These are phyloP conservation scores for Lepetodrilus schrolli DNA, from an alignment of 2,888 invertebrate genomes.

Conservation along the genomic window DNA sequence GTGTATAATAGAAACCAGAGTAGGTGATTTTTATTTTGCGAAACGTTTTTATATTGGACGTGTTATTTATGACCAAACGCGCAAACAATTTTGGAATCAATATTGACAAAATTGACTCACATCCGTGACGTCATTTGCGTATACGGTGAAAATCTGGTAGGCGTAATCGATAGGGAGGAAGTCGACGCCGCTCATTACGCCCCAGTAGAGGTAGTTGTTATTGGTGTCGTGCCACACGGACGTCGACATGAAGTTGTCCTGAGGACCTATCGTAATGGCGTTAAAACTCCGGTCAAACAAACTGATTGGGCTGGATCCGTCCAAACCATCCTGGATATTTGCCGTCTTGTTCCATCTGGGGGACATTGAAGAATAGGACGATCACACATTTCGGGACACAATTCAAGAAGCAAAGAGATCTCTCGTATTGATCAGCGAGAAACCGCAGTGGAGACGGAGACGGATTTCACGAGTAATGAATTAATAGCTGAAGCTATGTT, in stretches of 20 bases:
- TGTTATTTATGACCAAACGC: no score
- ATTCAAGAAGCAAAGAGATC: no score
- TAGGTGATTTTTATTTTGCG: no score
- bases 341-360: slow-evolving; percentile 26
- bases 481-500: no score
- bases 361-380: background rate
- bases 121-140: background rate
- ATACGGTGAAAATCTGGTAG: background rate
- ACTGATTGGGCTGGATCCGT: background rate
- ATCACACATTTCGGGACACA: no score
- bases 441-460: no score
- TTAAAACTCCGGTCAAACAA: background rate
- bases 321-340: background rate
- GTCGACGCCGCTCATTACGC: background rate
- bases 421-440: no score
- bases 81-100: no score
- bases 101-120: no score
- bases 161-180: background rate
- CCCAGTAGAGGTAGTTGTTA: slow-evolving; percentile 12
- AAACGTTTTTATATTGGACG: no score
- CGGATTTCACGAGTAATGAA: no score
- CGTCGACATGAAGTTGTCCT: slow-evolving; percentile 22
- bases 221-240: slow-evolving; percentile 10
- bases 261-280: background rate
- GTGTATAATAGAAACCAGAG: no score